Percentiles rank a stretch among this genome's conserved stretches.
Evolutionary conservation across 92 coral and sea anemone genomes (phyloP).

Genomic region (Porites evermanni): DNA sequence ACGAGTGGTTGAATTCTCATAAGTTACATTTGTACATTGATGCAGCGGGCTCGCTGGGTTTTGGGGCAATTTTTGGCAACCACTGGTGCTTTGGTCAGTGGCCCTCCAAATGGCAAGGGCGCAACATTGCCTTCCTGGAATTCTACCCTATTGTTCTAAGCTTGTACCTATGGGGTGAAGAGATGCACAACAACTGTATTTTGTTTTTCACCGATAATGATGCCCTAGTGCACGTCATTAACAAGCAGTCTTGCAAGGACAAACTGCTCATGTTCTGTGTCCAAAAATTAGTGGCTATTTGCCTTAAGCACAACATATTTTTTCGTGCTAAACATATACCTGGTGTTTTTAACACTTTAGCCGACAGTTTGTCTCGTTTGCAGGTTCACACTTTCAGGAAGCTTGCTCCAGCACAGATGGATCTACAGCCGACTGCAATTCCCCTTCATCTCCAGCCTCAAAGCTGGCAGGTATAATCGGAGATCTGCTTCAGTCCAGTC

Average conservation of each 20-base stretch:
- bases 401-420: slow-evolving; percentile 63
- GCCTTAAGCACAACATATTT: slow-evolving; percentile 53
- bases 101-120: too few species aligned
- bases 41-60: too few species aligned
- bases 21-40: too few species aligned
- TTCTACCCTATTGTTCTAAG: too few species aligned
- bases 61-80: too few species aligned
- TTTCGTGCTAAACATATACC: slow-evolving; percentile 68
- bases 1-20: too few species aligned
- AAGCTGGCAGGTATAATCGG: slow-evolving; percentile 54
- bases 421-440: slow-evolving; percentile 45
- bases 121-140: too few species aligned
- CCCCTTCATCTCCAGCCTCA: slow-evolving; percentile 62
- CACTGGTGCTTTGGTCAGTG: too few species aligned
- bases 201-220: slow-evolving; percentile 76
- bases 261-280: slow-evolving; percentile 64
- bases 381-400: slow-evolving; percentile 60
- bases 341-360: slow-evolving; percentile 54
- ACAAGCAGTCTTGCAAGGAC: slow-evolving; percentile 71
- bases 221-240: slow-evolving; percentile 73
- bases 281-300: slow-evolving; percentile 49
- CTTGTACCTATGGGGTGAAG: too few species aligned
- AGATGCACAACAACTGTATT: too few species aligned
- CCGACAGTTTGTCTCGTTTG: slow-evolving; percentile 66
- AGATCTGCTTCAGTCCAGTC: slow-evolving; percentile 50